Evolutionary conservation across 2,113 vertebrate species (phyloP).

Genomic region (Myotis lucifugus): DNA sequence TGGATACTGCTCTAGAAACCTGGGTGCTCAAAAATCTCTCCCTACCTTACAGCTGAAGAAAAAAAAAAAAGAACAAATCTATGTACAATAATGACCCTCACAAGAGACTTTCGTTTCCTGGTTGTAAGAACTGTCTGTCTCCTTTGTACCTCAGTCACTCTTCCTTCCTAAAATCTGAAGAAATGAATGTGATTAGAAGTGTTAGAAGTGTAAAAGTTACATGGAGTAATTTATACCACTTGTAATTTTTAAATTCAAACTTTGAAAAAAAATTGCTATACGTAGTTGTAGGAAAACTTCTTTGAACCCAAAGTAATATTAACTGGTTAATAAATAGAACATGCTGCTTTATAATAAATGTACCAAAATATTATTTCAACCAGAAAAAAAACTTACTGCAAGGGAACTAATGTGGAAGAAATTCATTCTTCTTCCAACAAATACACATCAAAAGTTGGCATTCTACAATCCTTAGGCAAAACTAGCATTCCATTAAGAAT

Average conservation of each 20-base stretch:
- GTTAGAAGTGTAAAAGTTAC: neutral
- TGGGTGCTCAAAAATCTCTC: neutral
- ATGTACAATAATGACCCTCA: neutral
- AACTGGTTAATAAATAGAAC: constrained; percentile 52
- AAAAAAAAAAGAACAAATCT: constrained; percentile 12
- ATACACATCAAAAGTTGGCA: constrained; percentile 62
- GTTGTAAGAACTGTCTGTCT: neutral
- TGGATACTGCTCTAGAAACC: neutral
- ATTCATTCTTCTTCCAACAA: constrained; percentile 63
- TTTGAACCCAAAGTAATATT: neutral
- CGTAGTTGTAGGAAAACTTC: neutral
- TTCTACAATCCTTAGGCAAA: constrained; percentile 41
- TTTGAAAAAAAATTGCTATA: neutral
- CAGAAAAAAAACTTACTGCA: constrained; percentile 43
- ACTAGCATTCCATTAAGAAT: constrained; percentile 43
- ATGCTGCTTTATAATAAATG: constrained; percentile 54
- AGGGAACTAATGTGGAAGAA: constrained; percentile 65
- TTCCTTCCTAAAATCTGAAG: neutral
- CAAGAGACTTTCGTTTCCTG: constrained; percentile 30
- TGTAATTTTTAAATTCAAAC: constrained; percentile 30
- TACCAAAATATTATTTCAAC: constrained; percentile 48
- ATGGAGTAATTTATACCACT: neutral
- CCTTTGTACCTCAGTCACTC: neutral
- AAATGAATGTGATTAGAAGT: neutral
- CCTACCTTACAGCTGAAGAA: neutral